phyloP scores from a whole-genome alignment of 2,888 invertebrate species.

The Cheilosia pagana region DNA sequence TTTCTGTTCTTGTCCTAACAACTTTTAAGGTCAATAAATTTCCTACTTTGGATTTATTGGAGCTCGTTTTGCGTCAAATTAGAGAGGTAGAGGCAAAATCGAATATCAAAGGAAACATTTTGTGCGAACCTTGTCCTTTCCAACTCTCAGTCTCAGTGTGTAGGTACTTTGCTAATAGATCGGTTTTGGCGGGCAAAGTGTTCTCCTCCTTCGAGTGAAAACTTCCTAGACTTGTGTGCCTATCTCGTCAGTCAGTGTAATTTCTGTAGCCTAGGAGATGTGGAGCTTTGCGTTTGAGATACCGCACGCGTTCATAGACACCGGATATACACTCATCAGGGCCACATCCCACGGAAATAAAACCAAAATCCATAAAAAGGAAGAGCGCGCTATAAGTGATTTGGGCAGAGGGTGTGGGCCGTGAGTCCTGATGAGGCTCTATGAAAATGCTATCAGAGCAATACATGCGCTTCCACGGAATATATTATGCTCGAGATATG shows the following conservation, averaged over 20 bases:
- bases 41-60: conserved; percentile 50
- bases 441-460: conserved; percentile 25
- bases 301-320: neutral
- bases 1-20: conserved; percentile 19
- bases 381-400: conserved; percentile 17
- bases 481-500: neutral
- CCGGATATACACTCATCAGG: conserved; percentile 11
- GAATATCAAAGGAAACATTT: conserved; percentile 45
- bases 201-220: no score
- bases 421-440: conserved; percentile 21
- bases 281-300: conserved; percentile 3
- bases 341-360: conserved; percentile 7
- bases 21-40: conserved; percentile 54
- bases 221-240: no score
- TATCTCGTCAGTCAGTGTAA: conserved; percentile 17
- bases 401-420: neutral
- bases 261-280: neutral
- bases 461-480: neutral
- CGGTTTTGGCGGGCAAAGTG: no score
- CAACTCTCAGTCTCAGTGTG: no score
- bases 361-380: conserved; percentile 2
- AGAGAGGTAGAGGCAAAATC: neutral
- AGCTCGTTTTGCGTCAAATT: conserved; percentile 29
- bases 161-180: no score
- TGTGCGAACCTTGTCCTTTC: conserved; percentile 18